Conservation (phyloP, 2,888 invertebrate genomes). For the Bellardia bayeri region DNA sequence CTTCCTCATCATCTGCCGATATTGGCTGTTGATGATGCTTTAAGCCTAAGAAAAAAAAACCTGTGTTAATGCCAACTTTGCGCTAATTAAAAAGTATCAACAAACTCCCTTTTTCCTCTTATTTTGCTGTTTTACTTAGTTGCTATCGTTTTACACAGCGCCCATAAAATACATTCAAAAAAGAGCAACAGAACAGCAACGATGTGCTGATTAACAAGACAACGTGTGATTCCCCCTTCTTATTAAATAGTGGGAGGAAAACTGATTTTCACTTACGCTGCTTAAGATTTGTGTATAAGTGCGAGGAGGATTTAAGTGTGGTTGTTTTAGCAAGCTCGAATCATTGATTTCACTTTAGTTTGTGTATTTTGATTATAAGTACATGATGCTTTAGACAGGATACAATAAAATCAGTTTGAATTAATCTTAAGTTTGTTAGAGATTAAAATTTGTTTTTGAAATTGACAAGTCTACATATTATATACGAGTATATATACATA, state of each 20-base stretch:
- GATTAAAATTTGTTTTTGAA: neutral
- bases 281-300: neutral
- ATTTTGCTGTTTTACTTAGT: constrained; percentile 8
- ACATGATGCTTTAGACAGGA: constrained; percentile 8
- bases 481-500: too few species aligned
- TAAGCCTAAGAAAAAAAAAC: constrained; percentile 53
- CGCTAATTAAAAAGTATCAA: constrained; percentile 73
- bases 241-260: constrained; percentile 58
- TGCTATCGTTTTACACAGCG: constrained; percentile 56
- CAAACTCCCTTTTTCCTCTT: constrained; percentile 41
- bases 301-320: neutral
- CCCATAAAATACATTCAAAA: constrained; percentile 12
- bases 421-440: neutral
- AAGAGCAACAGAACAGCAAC: constrained; percentile 45
- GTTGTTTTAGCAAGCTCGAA: neutral
- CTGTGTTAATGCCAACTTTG: constrained; percentile 72
- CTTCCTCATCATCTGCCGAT: constrained; percentile 53
- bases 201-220: constrained; percentile 53
- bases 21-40: constrained; percentile 51
- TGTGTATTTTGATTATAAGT: neutral
- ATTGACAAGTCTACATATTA: neutral
- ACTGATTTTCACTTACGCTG: constrained; percentile 47
- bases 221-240: constrained; percentile 60
- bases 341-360: neutral
- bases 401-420: neutral